Evolutionary conservation across 2,113 vertebrate species (phyloP).

Genomic region (Nestor notabilis): DNA sequence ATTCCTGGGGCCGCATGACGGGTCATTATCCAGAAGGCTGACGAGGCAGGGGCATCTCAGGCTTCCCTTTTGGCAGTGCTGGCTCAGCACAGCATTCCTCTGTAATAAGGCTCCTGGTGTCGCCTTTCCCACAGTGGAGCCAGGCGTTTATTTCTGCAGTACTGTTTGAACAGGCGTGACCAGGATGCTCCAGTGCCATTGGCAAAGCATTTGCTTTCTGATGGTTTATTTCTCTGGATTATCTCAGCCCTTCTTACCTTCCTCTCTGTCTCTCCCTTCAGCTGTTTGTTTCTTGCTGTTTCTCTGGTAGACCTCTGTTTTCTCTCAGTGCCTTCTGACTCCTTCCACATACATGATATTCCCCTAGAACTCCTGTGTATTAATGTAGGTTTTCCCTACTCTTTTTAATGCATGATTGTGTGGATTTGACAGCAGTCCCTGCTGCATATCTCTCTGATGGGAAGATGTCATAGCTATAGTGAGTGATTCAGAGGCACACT

Average conservation of each 20-base stretch:
- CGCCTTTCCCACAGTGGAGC: background rate
- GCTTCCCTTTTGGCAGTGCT: background rate
- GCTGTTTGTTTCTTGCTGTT: background rate
- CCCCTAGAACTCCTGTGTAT: background rate
- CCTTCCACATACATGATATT: background rate
- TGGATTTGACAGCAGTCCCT: slow-evolving; percentile 34
- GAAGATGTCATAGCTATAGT: slow-evolving; percentile 35
- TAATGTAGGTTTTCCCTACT: slow-evolving; percentile 7
- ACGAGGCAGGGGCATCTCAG: background rate
- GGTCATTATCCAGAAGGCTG: background rate
- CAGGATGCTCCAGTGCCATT: background rate
- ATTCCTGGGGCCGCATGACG: background rate
- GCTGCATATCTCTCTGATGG: slow-evolving; percentile 17
- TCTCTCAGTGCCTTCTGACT: background rate
- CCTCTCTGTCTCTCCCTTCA: background rate
- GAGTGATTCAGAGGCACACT: slow-evolving; percentile 51
- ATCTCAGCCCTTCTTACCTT: background rate
- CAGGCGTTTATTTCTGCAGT: background rate
- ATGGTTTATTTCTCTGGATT: background rate
- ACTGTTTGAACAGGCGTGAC: background rate
- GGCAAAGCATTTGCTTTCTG: background rate
- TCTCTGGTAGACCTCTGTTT: background rate
- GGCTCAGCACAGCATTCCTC: background rate
- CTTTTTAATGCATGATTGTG: background rate
- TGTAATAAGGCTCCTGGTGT: background rate